Evolutionary conservation across 2,113 vertebrate species (phyloP), one percentile per base, ranked within the genome.

Genomic region (Actenoides hombroni): DNA sequence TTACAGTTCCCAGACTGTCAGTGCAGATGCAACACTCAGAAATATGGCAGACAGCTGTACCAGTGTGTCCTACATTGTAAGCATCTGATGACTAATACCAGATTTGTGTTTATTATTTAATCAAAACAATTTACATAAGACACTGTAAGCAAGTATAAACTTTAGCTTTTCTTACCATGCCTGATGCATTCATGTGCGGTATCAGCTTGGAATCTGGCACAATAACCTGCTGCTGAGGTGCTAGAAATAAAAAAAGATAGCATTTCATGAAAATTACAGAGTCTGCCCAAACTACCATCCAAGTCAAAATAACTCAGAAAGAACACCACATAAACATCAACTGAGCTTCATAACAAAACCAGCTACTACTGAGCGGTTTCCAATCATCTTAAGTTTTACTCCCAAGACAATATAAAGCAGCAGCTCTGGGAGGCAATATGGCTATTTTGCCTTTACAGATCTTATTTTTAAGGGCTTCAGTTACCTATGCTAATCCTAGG

Each of bases 181-280:
- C 99, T 3, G 99, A 99, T 7, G 99, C 97, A 94, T 98, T 99
- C 99, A 99, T 99, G 96, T 99, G 99, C 16, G 99, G 99, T 77
- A 99, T 98, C 87, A 99, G 97, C 97, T 99, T 99, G 49, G 99
- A 98, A 92, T 99, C 99, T 90, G 99, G 99, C 93, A 99, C 98
- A 95, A 99, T 99, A 97, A 99, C 99, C 98, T 99, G 99, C 97
- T 99, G 99, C 93, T 99, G 99, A 92, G 99, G 97, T 86, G 98
- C 99, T 99, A 96, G 4, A 92, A 81, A 97, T 28, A 48, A 70
- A 74, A 90, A 57, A 33, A 57, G 6, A 57, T 20, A 57, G 9
- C 26, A 85, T 60, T 80, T 59, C 26, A 77, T 7, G 0, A 91
- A 84, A 76, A 54, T 40, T 20, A 81, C 1, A 5, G 21, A 15